A percentile compares a stretch with the other conserved stretches of the same genome.
phyloP scores from a whole-genome alignment of 2,113 vertebrate genomes.

The Phoxinus phoxinus region DNA sequence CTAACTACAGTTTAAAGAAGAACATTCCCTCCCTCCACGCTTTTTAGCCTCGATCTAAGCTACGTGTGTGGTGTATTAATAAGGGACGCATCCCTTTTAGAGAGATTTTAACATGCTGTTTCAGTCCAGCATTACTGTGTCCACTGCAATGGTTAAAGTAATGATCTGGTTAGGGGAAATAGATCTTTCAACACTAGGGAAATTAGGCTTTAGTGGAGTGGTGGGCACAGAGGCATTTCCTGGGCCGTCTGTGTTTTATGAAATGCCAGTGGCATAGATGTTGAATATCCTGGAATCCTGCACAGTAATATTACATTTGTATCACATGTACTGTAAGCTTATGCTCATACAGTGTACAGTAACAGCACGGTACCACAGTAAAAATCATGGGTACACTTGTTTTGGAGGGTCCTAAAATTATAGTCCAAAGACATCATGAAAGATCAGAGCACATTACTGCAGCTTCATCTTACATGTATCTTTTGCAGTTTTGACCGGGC shows the following conservation, averaged over 20 bases:
- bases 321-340: not conserved
- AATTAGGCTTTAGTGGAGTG: slow-evolving; percentile 11
- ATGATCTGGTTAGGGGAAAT: not conserved
- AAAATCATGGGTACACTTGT: not conserved
- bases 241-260: not conserved
- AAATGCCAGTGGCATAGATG: not conserved
- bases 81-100: not conserved
- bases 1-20: slow-evolving; percentile 27
- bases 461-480: not conserved
- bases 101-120: not conserved
- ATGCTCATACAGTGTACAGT: not conserved
- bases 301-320: not conserved
- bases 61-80: slow-evolving; percentile 4
- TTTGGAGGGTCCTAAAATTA: not conserved
- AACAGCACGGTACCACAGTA: not conserved
- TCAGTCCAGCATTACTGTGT: not conserved
- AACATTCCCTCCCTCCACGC: slow-evolving; percentile 17
- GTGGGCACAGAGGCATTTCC: not conserved
- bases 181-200: not conserved
- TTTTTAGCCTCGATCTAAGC: not conserved
- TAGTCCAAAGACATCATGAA: not conserved
- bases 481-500: not conserved
- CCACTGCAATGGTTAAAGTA: not conserved
- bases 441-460: not conserved
- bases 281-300: not conserved